phyloP scores from a whole-genome alignment of 2,113 vertebrate genomes.

The Poeciliopsis prolifica region DNA sequence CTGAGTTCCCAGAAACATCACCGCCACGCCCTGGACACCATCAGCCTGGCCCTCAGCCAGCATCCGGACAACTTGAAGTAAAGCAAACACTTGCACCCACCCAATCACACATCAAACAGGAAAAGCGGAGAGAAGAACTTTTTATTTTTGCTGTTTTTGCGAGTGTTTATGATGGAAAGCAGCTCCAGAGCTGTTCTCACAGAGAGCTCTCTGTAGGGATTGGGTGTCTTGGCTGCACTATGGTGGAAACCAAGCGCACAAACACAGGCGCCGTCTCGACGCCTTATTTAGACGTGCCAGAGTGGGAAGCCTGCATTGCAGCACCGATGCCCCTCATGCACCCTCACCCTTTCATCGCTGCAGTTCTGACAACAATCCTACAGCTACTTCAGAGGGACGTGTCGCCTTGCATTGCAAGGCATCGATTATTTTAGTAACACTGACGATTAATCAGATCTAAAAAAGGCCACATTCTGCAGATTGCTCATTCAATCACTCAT shows the following conservation, averaged over 20 bases:
- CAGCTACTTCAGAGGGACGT: background rate
- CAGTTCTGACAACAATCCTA: slow-evolving; percentile 42
- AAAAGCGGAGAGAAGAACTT: background rate
- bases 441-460: background rate
- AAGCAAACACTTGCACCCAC: slow-evolving; percentile 13
- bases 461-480: background rate
- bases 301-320: slow-evolving; percentile 67
- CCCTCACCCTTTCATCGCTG: slow-evolving; percentile 60
- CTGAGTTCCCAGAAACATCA: slow-evolving; percentile 96
- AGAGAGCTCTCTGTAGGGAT: slow-evolving; percentile 47
- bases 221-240: slow-evolving; percentile 55
- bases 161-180: slow-evolving; percentile 18
- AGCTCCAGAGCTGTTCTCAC: slow-evolving; percentile 8
- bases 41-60: slow-evolving; percentile 89
- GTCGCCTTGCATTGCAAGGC: background rate
- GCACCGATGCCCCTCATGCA: slow-evolving; percentile 53
- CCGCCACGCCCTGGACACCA: slow-evolving; percentile 88
- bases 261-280: slow-evolving; percentile 35
- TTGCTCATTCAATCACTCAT: too few relatives aligned
- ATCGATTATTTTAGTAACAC: background rate
- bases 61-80: slow-evolving; percentile 96
- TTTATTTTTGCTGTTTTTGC: background rate
- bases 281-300: slow-evolving; percentile 71
- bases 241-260: slow-evolving; percentile 40
- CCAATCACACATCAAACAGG: slow-evolving; percentile 11